These are phyloP conservation scores for Lepidurus packardi DNA, from an alignment of 1,140 invertebrate genomes.

Conservation along the genomic window DNA sequence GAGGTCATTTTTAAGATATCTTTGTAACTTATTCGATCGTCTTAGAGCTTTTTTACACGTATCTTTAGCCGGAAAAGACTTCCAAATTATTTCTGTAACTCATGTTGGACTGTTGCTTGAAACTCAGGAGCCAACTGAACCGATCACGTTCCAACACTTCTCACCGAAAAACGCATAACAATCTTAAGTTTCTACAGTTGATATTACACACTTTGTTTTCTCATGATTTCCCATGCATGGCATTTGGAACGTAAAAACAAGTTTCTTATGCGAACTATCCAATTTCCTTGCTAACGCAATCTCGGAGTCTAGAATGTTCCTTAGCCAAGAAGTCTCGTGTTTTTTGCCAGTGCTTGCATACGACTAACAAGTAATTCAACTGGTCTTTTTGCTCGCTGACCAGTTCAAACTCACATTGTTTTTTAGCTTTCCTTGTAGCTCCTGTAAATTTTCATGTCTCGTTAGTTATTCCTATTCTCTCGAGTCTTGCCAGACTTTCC, in stretches of 20 bases:
- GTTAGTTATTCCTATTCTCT: background rate
- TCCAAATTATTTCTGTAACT: no score
- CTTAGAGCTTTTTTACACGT: no score
- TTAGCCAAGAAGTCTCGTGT: background rate
- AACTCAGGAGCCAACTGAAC: no score
- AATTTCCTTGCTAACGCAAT: slow-evolving; percentile 6
- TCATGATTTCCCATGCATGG: slow-evolving; percentile 3
- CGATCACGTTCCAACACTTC: no score
- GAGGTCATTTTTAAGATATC: no score
- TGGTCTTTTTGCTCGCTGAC: slow-evolving; percentile 7
- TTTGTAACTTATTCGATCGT: no score
- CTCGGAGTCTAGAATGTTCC: background rate
- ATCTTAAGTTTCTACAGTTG: background rate
- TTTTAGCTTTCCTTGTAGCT: background rate
- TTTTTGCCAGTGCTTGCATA: slow-evolving; percentile 7
- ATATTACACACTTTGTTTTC: background rate
- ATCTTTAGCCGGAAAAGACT: no score
- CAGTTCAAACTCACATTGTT: background rate
- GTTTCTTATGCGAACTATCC: slow-evolving; percentile 9
- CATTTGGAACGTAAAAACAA: background rate
- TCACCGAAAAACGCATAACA: no score
- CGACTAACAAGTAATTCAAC: slow-evolving; percentile 2
- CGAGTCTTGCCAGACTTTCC: background rate
- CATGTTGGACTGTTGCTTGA: no score
- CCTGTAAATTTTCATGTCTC: slow-evolving; percentile 8